Conservation (phyloP, 2,113 vertebrate species). For the Agelaius tricolor region DNA sequence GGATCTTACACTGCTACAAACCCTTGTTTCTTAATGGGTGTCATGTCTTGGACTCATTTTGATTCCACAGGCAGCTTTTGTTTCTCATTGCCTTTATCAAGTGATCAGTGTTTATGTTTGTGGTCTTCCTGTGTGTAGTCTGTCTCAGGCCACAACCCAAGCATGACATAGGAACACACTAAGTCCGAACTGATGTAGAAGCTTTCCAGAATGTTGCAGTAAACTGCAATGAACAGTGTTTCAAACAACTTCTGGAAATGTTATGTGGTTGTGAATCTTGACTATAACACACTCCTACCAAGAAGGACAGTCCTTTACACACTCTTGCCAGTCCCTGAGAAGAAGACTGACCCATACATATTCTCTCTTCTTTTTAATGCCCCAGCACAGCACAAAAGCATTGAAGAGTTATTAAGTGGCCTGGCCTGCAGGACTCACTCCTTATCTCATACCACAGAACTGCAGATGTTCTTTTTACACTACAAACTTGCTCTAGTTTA, state of each 20-base stretch:
- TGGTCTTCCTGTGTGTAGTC: neutral
- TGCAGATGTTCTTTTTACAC: neutral
- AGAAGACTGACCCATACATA: neutral
- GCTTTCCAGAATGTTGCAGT: slow-evolving; percentile 15
- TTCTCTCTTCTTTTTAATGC: neutral
- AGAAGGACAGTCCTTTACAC: neutral
- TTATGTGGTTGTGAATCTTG: slow-evolving; percentile 3
- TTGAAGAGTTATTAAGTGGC: neutral
- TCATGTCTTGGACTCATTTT: neutral
- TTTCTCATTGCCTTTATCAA: neutral
- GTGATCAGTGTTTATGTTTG: neutral
- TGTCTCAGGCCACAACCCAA: neutral
- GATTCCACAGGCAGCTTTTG: neutral
- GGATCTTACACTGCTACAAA: neutral
- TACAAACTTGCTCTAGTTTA: neutral
- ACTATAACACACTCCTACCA: neutral
- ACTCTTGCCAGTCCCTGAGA: neutral
- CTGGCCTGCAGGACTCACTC: neutral
- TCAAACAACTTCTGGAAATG: slow-evolving; percentile 44
- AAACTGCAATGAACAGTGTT: neutral
- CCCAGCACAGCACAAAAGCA: neutral
- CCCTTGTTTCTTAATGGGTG: neutral
- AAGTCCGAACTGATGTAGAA: neutral
- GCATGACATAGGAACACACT: neutral
- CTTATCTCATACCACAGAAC: neutral